Evolutionary conservation across 2,797 vertebrate genomes (phyloP).

Genomic region (Esox lucius): DNA sequence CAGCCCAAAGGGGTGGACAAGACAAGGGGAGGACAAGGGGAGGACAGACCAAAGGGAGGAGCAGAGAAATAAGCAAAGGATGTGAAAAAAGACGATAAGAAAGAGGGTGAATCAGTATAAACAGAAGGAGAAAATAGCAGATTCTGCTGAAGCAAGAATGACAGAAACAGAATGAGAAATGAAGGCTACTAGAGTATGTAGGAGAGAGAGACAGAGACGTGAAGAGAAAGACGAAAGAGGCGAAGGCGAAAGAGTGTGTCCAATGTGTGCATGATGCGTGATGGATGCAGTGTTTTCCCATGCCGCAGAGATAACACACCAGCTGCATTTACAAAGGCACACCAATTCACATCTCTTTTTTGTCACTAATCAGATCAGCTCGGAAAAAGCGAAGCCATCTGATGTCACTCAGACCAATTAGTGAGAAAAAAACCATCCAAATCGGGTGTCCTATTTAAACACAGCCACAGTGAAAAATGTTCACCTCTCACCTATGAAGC

Average conservation of each 20-base stretch:
- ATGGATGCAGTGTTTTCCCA: slow-evolving; percentile 34
- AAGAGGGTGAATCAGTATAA: slow-evolving; percentile 49
- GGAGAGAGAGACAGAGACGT: slow-evolving; percentile 23
- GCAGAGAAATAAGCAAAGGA: slow-evolving; percentile 6
- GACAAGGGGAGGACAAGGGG: slow-evolving; percentile 7
- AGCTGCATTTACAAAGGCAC: too few relatives aligned
- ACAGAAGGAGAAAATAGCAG: slow-evolving; percentile 5
- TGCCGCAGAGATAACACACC: slow-evolving; percentile 27
- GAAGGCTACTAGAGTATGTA: slow-evolving; percentile 39
- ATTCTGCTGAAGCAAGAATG: slow-evolving; percentile 36
- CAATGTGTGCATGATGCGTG: slow-evolving; percentile 25
- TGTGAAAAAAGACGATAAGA: slow-evolving; percentile 26
- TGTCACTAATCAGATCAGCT: too few relatives aligned
- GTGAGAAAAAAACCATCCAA: too few relatives aligned
- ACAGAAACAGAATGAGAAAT: slow-evolving; percentile 38
- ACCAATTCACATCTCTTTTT: too few relatives aligned
- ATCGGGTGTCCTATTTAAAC: too few relatives aligned
- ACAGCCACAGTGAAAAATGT: too few relatives aligned
- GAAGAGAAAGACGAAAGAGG: slow-evolving; percentile 19
- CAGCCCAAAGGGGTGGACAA: slow-evolving; percentile 48
- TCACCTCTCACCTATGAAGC: slow-evolving; percentile 18
- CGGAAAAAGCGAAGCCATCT: too few relatives aligned
- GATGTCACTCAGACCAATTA: too few relatives aligned
- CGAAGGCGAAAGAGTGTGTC: slow-evolving; percentile 18
- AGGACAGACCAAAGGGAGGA: background rate